Conservation (phyloP, 1,140 invertebrate genomes). For the Halesus radiatus region DNA sequence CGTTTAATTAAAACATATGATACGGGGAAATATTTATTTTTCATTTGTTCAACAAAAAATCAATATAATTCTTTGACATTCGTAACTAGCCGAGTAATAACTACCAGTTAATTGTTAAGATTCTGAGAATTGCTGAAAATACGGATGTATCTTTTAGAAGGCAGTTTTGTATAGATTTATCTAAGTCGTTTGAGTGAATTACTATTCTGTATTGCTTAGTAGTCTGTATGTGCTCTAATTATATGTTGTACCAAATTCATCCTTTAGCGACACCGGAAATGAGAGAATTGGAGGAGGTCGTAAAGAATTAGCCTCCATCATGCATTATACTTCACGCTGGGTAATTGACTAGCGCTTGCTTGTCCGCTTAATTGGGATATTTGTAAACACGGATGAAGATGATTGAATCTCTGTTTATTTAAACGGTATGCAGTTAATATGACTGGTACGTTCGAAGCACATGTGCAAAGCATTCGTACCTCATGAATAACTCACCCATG, state of each 20-base stretch:
- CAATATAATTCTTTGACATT: too few species aligned
- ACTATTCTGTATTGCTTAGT: not conserved
- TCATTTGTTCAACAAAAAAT: too few species aligned
- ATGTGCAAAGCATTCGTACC: not conserved
- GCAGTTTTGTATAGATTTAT: not conserved
- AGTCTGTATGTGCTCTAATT: not conserved
- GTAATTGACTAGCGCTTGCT: conserved; percentile 4
- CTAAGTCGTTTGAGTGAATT: not conserved
- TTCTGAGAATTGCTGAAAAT: not conserved
- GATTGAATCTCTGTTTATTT: conserved; percentile 15
- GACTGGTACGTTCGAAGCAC: not conserved
- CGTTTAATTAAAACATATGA: too few species aligned
- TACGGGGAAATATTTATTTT: too few species aligned
- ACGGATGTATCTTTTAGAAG: not conserved
- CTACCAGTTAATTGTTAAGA: too few species aligned
- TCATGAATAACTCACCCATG: not conserved
- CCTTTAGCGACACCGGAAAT: conserved; percentile 10
- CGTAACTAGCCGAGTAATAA: too few species aligned
- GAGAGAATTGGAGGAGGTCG: conserved; percentile 7
- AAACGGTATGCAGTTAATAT: not conserved
- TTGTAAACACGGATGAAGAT: conserved; percentile 26
- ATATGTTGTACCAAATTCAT: not conserved
- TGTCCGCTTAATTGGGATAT: not conserved
- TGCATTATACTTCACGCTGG: conserved; percentile 11
- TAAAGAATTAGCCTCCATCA: conserved; percentile 3